phyloP scores from a whole-genome alignment of 2,797 vertebrate species.

The Alauda arvensis region DNA sequence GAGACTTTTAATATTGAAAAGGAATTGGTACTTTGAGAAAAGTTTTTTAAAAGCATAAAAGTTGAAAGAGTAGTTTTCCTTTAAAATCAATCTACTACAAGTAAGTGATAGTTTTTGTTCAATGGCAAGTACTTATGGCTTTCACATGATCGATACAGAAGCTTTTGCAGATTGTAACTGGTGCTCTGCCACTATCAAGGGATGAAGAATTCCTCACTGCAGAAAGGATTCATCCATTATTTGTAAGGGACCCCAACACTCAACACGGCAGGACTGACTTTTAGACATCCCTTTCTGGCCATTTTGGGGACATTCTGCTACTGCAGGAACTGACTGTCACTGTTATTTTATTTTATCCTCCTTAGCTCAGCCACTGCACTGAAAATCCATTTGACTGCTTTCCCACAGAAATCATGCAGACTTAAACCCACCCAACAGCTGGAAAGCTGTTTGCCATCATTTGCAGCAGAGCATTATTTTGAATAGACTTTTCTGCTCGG shows the following conservation, averaged over 20 bases:
- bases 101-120: not conserved
- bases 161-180: not conserved
- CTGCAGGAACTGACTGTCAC: not conserved
- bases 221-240: not conserved
- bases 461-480: not conserved
- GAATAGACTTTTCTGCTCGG: no score
- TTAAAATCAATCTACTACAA: not conserved
- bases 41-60: not conserved
- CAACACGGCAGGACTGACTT: not conserved
- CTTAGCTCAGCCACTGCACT: not conserved
- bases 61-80: not conserved
- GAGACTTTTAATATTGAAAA: not conserved
- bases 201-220: conserved; percentile 2
- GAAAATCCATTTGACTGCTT: not conserved
- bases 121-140: not conserved
- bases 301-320: not conserved
- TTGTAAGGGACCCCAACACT: not conserved
- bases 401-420: not conserved
- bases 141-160: not conserved
- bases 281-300: not conserved
- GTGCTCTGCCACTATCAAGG: conserved; percentile 7
- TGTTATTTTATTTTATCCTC: not conserved
- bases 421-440: not conserved
- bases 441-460: not conserved
- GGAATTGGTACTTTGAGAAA: not conserved